These are phyloP conservation scores for Mesorhabditis sp. DNA, from an alignment of 2,888 invertebrate species.

Conservation along the genomic window DNA sequence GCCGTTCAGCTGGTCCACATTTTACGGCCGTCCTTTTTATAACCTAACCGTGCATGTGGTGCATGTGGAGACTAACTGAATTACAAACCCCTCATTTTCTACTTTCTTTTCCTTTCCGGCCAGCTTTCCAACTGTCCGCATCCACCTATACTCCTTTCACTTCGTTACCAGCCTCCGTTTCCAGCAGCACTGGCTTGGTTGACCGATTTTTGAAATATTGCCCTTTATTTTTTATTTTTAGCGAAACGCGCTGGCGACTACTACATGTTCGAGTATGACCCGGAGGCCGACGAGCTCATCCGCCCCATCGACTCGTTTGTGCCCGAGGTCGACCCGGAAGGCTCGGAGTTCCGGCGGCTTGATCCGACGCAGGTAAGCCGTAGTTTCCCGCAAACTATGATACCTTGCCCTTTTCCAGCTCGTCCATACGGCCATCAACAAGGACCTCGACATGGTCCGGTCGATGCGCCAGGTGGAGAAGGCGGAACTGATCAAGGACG, in stretches of 20 bases:
- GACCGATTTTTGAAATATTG: conserved; percentile 1
- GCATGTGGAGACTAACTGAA: neutral
- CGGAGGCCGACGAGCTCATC: conserved; percentile 48
- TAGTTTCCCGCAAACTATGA: neutral
- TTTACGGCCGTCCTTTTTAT: too few relatives aligned
- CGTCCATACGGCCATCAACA: conserved; percentile 47
- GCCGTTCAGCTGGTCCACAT: too few relatives aligned
- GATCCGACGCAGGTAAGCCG: conserved; percentile 49
- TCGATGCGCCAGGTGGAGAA: conserved; percentile 47
- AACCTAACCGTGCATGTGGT: too few relatives aligned
- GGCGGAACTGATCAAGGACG: conserved; percentile 46
- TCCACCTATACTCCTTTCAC: neutral
- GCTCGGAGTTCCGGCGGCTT: conserved; percentile 44
- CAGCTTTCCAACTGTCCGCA: neutral
- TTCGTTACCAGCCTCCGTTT: conserved; percentile 1
- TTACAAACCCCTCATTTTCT: neutral
- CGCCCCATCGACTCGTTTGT: conserved; percentile 49
- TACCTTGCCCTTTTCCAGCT: conserved; percentile 25
- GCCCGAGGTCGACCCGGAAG: conserved; percentile 51
- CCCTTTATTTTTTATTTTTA: conserved; percentile 61
- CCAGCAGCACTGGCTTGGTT: neutral
- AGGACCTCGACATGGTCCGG: conserved; percentile 44
- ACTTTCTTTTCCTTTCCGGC: neutral
- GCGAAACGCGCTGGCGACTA: conserved; percentile 97
- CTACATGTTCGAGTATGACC: conserved; percentile 91